Conservation (phyloP, 2,888 invertebrate genomes). For the Phymatocera aterrima region DNA sequence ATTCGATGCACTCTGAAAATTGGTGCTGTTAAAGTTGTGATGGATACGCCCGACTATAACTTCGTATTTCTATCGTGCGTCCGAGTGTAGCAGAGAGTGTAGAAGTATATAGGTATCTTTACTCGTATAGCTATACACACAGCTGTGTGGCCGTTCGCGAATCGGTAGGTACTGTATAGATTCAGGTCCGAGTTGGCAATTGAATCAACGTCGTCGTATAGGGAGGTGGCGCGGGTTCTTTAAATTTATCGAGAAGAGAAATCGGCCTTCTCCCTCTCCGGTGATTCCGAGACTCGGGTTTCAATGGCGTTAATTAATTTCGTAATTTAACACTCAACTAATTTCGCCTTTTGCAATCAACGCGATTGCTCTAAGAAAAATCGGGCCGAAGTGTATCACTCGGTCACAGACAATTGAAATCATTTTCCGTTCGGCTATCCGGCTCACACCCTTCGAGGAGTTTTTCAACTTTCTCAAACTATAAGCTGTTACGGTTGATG, state of each 20-base stretch:
- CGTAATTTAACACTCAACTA: conserved; percentile 28
- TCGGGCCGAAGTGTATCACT: not conserved
- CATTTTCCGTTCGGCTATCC: not conserved
- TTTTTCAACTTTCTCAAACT: not conserved
- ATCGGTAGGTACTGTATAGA: not conserved
- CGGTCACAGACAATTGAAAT: not conserved
- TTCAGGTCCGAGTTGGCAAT: conserved; percentile 8
- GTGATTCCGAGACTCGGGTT: conserved; percentile 6
- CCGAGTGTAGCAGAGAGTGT: conserved; percentile 8
- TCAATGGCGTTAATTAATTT: conserved; percentile 24
- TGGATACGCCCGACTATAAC: conserved; percentile 9
- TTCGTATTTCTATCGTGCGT: conserved; percentile 20
- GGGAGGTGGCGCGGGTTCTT: not conserved
- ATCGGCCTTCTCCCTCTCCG: not conserved
- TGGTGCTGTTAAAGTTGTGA: conserved; percentile 24
- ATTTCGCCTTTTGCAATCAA: conserved; percentile 2
- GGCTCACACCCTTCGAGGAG: not conserved
- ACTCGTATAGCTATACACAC: not conserved
- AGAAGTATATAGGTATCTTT: not conserved
- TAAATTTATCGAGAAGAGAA: conserved; percentile 30
- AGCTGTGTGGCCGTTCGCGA: not conserved
- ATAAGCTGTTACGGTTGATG: not conserved
- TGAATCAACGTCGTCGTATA: conserved; percentile 33
- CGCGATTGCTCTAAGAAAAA: not conserved
- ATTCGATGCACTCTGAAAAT: conserved; percentile 11